Evolutionary conservation across 2,113 vertebrate genomes (phyloP).

Genomic region (Ancistrus triradiatus): DNA sequence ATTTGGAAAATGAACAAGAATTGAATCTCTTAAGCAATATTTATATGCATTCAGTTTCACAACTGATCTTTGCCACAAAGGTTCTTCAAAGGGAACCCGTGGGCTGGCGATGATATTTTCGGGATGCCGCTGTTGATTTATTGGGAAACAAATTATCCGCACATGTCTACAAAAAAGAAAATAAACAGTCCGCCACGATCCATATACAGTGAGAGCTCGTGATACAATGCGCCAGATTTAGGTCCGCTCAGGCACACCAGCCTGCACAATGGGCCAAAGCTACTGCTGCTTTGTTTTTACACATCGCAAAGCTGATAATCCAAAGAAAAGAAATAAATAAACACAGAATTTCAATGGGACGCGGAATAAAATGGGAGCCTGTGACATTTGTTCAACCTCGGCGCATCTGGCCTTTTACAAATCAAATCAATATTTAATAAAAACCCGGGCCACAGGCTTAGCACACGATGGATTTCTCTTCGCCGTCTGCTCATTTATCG

Average conservation of each 20-base stretch:
- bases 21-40: no score
- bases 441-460: conserved; percentile 55
- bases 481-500: conserved; percentile 56
- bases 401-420: conserved; percentile 67
- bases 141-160: no score
- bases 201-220: no score
- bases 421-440: conserved; percentile 72
- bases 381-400: conserved; percentile 61
- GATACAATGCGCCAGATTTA: conserved; percentile 2
- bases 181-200: no score
- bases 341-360: conserved; percentile 45
- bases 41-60: no score
- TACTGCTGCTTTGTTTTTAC: conserved; percentile 21
- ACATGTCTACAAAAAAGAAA: no score
- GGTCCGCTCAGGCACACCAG: neutral
- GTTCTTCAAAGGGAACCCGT: no score
- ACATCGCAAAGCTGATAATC: conserved; percentile 29
- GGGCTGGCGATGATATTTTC: no score
- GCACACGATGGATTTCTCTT: conserved; percentile 52
- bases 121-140: no score
- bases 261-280: conserved; percentile 1
- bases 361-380: conserved; percentile 45
- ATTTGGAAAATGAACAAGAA: no score
- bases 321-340: conserved; percentile 46
- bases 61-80: no score